Percentiles rank a stretch among this genome's conserved stretches.
These are phyloP conservation scores for Drosophila affinis DNA, from an alignment of 2,888 invertebrate genomes.

Conservation along the genomic window DNA sequence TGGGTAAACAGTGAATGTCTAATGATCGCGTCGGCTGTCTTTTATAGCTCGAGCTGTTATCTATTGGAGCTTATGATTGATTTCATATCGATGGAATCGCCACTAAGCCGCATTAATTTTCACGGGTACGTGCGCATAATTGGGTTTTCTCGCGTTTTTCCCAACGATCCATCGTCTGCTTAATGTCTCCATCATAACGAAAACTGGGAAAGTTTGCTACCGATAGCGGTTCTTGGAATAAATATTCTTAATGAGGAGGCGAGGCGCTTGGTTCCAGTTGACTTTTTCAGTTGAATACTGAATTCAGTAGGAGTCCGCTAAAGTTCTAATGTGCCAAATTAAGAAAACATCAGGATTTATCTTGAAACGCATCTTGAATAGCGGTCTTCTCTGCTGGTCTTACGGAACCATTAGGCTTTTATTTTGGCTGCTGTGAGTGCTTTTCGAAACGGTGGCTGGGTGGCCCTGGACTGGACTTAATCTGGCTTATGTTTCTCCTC, in stretches of 20 bases:
- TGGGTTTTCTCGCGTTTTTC: conserved; percentile 7
- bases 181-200: background rate
- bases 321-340: background rate
- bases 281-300: background rate
- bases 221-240: too few species aligned
- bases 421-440: too few species aligned
- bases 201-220: background rate
- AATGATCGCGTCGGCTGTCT: background rate
- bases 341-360: background rate
- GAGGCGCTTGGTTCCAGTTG: background rate
- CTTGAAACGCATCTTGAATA: too few species aligned
- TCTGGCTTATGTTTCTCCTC: background rate
- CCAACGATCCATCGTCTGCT: conserved; percentile 10
- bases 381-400: too few species aligned
- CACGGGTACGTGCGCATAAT: background rate
- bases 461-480: too few species aligned
- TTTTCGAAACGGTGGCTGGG: too few species aligned
- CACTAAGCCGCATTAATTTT: too few species aligned
- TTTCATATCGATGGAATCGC: conserved; percentile 11
- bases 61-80: conserved; percentile 21
- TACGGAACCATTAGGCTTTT: too few species aligned
- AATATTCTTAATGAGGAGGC: background rate
- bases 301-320: background rate
- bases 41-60: conserved; percentile 47
- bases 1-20: background rate